These are phyloP conservation scores for Epizoanthus illoricatus DNA, from an alignment of 92 coral and sea anemone genomes.

Conservation along the genomic window DNA sequence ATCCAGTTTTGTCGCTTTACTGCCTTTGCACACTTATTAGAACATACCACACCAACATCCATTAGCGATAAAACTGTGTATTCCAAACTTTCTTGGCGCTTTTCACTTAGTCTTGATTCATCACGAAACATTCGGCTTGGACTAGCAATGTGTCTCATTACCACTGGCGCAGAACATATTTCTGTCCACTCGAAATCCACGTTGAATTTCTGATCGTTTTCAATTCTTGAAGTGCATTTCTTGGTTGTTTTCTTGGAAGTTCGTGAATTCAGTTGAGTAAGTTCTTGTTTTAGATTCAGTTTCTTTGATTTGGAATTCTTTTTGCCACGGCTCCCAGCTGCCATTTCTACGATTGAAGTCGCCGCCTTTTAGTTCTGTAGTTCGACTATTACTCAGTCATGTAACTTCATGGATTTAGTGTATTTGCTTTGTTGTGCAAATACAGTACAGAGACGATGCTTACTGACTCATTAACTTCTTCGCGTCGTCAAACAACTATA, in stretches of 20 bases:
- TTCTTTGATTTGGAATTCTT: background rate
- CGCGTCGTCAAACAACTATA: background rate
- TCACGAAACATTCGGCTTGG: background rate
- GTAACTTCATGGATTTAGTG: background rate
- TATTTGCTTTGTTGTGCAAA: background rate
- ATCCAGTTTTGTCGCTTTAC: conserved; percentile 17
- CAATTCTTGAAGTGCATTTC: background rate
- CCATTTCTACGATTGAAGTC: background rate
- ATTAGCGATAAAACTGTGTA: background rate
- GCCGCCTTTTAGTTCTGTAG: background rate
- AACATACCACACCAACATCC: background rate
- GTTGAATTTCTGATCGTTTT: background rate
- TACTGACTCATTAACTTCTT: background rate
- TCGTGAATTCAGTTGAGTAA: background rate
- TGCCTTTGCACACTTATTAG: background rate
- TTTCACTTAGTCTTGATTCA: conserved; percentile 21
- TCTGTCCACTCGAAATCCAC: background rate
- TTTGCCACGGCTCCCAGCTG: conserved; percentile 4
- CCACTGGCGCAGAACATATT: background rate
- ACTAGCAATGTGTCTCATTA: background rate
- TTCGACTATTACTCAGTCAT: background rate
- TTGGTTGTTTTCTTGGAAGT: conserved; percentile 10
- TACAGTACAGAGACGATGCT: background rate
- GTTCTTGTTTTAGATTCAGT: conserved; percentile 2
- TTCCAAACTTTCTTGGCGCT: conserved; percentile 7